Percentiles rank a stretch among this genome's conserved stretches.
Conservation (phyloP, 2,797 vertebrate genomes). For the Tokudaia tokunoshimensis region DNA sequence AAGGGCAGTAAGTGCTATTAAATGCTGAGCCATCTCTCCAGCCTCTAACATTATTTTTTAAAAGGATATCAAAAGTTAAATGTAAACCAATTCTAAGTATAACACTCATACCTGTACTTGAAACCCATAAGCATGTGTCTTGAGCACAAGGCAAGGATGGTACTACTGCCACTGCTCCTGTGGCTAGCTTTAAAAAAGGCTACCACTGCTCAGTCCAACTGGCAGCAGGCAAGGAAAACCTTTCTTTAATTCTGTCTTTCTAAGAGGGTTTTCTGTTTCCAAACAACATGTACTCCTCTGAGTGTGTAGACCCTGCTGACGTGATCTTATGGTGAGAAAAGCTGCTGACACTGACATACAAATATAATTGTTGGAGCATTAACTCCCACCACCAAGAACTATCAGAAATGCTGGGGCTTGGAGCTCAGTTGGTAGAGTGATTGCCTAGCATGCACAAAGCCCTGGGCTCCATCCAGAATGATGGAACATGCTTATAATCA, state of each 20-base stretch:
- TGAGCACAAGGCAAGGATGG: not conserved
- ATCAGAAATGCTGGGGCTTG: not conserved
- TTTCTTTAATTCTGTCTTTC: constrained; percentile 16
- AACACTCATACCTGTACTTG: not conserved
- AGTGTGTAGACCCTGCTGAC: not conserved
- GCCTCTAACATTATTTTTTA: constrained; percentile 14
- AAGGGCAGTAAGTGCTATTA: not conserved
- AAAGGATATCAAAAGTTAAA: constrained; percentile 23
- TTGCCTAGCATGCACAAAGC: not conserved
- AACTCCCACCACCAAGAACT: not conserved
- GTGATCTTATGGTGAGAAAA: constrained; percentile 50
- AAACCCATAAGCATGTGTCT: not conserved
- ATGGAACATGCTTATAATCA: not conserved
- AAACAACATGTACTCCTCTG: not conserved
- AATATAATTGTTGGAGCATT: not conserved
- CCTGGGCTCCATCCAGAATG: not conserved
- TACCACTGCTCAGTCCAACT: not conserved
- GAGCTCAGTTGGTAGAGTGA: not conserved
- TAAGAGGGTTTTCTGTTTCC: constrained; percentile 23
- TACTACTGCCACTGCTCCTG: not conserved
- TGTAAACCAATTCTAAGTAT: not conserved
- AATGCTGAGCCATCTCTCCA: not conserved
- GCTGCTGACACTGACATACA: not conserved
- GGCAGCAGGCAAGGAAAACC: constrained; percentile 35
- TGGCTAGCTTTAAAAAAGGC: constrained; percentile 35